A percentile compares a stretch with the other conserved stretches of the same genome.
Conservation (phyloP, 2,888 invertebrate genomes). For the Drepana falcataria region DNA sequence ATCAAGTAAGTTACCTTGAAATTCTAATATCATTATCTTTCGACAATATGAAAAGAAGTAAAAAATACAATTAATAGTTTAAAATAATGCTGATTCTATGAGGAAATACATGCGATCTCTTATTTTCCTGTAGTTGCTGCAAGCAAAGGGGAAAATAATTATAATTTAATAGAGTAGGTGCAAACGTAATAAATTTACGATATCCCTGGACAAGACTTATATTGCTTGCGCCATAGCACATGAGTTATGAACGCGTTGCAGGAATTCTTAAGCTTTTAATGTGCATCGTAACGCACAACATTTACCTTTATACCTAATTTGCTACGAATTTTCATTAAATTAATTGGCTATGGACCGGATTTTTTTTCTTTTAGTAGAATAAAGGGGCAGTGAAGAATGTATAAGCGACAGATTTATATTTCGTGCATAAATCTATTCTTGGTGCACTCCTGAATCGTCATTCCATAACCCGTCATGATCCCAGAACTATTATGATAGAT, state of each 20-base stretch:
- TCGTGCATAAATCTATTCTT: too few relatives aligned
- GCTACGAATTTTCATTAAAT: neutral
- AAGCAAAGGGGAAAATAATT: conserved; percentile 3
- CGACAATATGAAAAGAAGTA: too few relatives aligned
- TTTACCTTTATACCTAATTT: neutral
- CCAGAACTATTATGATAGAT: conserved; percentile 6
- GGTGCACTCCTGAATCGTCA: too few relatives aligned
- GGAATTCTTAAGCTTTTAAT: conserved; percentile 1
- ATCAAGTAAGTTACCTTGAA: too few relatives aligned
- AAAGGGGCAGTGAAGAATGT: too few relatives aligned
- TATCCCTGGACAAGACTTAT: conserved; percentile 25
- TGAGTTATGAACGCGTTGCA: conserved; percentile 12
- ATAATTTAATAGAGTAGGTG: conserved; percentile 15
- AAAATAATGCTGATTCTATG: too few relatives aligned
- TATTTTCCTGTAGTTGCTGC: too few relatives aligned
- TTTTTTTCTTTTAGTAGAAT: neutral
- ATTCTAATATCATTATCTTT: too few relatives aligned
- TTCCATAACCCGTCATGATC: too few relatives aligned
- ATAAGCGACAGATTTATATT: too few relatives aligned
- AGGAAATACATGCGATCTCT: too few relatives aligned
- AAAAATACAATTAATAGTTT: too few relatives aligned
- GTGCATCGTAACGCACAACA: neutral
- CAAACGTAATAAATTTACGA: conserved; percentile 43
- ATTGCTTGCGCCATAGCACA: conserved; percentile 16
- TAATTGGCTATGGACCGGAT: neutral